Conservation (phyloP, 2,797 vertebrate genomes). For the Manis crassicaudata region DNA sequence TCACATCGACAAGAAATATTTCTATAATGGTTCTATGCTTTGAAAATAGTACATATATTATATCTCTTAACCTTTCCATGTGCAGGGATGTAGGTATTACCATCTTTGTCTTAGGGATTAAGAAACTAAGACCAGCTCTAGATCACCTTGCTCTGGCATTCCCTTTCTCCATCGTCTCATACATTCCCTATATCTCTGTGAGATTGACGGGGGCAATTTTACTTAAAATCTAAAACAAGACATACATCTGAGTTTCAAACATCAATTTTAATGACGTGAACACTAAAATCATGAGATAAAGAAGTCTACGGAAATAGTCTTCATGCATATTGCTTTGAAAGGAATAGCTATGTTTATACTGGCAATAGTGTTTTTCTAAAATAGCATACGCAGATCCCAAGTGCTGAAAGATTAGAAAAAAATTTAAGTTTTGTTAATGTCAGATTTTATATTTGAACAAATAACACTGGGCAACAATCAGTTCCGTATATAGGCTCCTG, state of each 20-base stretch:
- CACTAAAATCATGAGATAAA: neutral
- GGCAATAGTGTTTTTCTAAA: constrained; percentile 22
- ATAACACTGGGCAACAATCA: neutral
- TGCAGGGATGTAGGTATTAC: neutral
- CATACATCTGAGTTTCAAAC: constrained; percentile 18
- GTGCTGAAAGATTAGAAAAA: constrained; percentile 45
- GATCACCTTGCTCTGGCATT: neutral
- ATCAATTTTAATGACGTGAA: constrained; percentile 40
- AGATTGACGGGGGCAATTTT: neutral
- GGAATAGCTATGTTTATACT: constrained; percentile 2
- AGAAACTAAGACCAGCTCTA: neutral
- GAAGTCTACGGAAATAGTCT: neutral
- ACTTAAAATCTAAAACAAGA: constrained; percentile 51
- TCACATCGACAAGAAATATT: constrained; percentile 12
- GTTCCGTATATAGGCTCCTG: neutral
- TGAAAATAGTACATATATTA: neutral
- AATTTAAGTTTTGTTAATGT: constrained; percentile 43
- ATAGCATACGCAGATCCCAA: constrained; percentile 7
- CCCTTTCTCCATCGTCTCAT: neutral
- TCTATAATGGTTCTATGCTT: constrained; percentile 36
- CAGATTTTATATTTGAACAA: constrained; percentile 64
- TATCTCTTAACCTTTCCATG: neutral
- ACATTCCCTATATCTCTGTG: neutral
- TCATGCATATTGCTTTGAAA: constrained; percentile 9
- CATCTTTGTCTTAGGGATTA: neutral